phyloP scores from a whole-genome alignment of 2,888 invertebrate species.

The Selenia dentaria region DNA sequence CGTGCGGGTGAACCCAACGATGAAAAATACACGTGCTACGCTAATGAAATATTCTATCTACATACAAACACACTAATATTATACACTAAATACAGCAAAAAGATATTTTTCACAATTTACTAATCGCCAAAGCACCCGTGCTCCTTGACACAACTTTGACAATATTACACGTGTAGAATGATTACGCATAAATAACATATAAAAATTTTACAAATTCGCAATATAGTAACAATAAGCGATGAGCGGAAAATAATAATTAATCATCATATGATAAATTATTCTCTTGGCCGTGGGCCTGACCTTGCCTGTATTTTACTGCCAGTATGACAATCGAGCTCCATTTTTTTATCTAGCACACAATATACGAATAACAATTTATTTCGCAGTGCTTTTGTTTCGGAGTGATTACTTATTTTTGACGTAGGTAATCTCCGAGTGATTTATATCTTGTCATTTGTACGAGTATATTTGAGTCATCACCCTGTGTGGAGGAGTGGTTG shows the following conservation, averaged over 20 bases:
- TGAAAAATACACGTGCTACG: too few species aligned
- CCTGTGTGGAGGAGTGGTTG: too few species aligned
- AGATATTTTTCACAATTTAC: too few species aligned
- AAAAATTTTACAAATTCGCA: conserved; percentile 7
- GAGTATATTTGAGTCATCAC: background rate
- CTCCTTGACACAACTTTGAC: too few species aligned
- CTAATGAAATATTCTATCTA: too few species aligned
- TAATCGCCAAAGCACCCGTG: too few species aligned
- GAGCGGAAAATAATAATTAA: conserved; percentile 34
- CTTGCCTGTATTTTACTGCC: conserved; percentile 27
- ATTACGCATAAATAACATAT: too few species aligned
- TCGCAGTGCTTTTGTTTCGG: conserved; percentile 17
- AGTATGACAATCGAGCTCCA: conserved; percentile 26
- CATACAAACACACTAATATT: too few species aligned
- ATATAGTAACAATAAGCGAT: conserved; percentile 24
- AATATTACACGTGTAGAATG: background rate
- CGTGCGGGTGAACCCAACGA: too few species aligned
- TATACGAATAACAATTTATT: conserved; percentile 16
- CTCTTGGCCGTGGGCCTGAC: conserved; percentile 32
- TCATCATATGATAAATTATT: conserved; percentile 33
- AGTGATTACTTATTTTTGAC: conserved; percentile 14
- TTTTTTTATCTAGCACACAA: conserved; percentile 24
- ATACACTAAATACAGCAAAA: too few species aligned
- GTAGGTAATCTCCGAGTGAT: conserved; percentile 1
- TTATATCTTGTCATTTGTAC: conserved; percentile 1